Base-by-base conservation (phyloP, 2,888 invertebrate genomes). In the Himalopsyche kuldschensis region DNA sequence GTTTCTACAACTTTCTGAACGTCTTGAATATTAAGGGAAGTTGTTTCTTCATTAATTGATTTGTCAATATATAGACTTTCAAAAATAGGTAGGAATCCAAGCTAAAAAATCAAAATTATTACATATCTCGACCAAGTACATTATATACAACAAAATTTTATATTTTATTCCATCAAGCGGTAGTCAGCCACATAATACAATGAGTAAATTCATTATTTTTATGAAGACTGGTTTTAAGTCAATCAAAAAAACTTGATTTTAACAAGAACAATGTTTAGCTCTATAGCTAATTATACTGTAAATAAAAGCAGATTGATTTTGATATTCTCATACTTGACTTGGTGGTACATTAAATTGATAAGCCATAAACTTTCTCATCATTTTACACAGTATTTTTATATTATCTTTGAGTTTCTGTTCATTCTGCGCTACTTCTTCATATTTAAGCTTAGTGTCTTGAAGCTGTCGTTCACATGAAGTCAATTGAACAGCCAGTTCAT, bases 291-390 rank as follows among this genome's bases (percentile, higher is more conserved):
- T n/a, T n/a, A 20, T 11, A 10, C 20, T 6, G 3, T 69, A 69
- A 27, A 30, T 69, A 24, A 69, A 11, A 20, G 30, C 0, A 1
- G 2, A 2, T 24, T 20, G 20, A 69, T n/a, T n/a, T n/a, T n/a
- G n/a, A 69, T 5, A 69, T 69, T 27, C 3, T 20, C 81, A 48
- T 48, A 84, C 84, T 79, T 84, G 84, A 3, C 79, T 48, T 11
- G 81, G 76, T 17, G 84, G 84, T 20, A 84, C 63, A 41, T 84
- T 84, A 4, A 80, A 80, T 46, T 84, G 84, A 41, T 81, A 84
- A 32, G 84, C 63, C 76, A 84, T 78, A 17, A 84, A 76, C 6
- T 81, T 84, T 35, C 82, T 82, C 41, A 84, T 82, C 79, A 82
- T 79, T 63, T 80, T 78, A 46, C 84, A 84, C 11, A 84, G 79